Evolutionary conservation across 2,888 invertebrate genomes (phyloP).

Genomic region (Netelia melanura): DNA sequence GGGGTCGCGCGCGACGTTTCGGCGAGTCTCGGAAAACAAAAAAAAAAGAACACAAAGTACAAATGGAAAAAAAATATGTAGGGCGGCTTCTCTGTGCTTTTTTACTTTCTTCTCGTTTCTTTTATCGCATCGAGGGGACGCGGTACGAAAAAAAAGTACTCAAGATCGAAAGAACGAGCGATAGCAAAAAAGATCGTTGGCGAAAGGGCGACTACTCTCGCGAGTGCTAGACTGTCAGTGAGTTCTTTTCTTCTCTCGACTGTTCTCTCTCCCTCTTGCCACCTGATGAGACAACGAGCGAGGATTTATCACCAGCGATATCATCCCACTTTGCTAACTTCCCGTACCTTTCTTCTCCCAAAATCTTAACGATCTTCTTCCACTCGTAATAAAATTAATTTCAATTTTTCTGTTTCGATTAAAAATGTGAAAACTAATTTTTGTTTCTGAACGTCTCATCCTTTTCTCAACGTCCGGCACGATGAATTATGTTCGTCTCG

Average conservation of each 20-base stretch:
- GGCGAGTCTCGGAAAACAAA: constrained; percentile 6
- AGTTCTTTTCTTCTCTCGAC: constrained; percentile 39
- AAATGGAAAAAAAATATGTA: background rate
- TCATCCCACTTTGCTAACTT: constrained; percentile 78
- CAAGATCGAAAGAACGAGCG: background rate
- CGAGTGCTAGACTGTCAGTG: constrained; percentile 54
- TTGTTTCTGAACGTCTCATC: constrained; percentile 4
- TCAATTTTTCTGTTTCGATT: background rate
- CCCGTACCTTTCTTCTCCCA: background rate
- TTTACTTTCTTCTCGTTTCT: background rate
- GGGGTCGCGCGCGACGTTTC: constrained; percentile 49
- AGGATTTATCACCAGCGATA: constrained; percentile 83
- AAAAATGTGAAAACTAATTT: background rate
- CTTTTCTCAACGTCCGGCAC: constrained; percentile 9
- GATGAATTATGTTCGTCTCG: constrained; percentile 41
- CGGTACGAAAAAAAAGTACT: constrained; percentile 62
- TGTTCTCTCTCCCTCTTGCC: constrained; percentile 61
- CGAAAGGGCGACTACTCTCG: background rate
- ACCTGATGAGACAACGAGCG: constrained; percentile 77
- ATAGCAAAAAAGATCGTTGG: constrained; percentile 44
- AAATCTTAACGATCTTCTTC: background rate
- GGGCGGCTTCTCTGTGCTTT: background rate
- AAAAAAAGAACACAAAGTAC: background rate
- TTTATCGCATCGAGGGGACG: constrained; percentile 3
- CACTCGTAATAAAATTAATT: background rate